phyloP scores from a whole-genome alignment of 2,797 vertebrate species.

The Vespertilio murinus region DNA sequence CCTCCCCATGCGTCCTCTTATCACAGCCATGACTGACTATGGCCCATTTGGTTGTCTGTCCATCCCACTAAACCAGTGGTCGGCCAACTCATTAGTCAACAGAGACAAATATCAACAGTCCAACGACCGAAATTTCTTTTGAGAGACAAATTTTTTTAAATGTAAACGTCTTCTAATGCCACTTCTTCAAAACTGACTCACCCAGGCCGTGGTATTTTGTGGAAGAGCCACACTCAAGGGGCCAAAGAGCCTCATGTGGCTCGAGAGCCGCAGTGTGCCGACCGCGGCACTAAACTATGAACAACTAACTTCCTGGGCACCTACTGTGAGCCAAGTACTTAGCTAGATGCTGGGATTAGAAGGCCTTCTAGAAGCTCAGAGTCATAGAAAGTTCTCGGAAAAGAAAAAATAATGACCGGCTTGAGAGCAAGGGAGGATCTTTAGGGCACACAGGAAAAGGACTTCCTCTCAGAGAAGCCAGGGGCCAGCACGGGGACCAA shows the following conservation, averaged over 20 bases:
- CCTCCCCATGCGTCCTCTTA: not conserved
- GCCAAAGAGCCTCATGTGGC: too few species aligned
- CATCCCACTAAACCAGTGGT: not conserved
- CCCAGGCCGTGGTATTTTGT: too few species aligned
- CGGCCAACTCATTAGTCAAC: too few species aligned
- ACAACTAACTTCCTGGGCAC: not conserved
- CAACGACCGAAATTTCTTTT: too few species aligned
- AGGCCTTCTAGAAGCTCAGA: not conserved
- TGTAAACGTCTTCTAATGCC: too few species aligned
- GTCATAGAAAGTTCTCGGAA: not conserved
- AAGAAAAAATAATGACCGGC: not conserved
- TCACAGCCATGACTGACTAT: not conserved
- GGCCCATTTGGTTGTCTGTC: not conserved
- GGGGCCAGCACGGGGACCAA: not conserved
- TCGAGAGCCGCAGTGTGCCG: too few species aligned
- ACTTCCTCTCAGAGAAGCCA: not conserved
- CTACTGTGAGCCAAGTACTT: not conserved
- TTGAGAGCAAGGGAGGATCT: not conserved
- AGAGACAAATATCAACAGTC: too few species aligned
- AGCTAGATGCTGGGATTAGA: not conserved
- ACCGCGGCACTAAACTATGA: not conserved
- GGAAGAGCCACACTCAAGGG: too few species aligned
- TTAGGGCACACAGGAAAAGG: not conserved
- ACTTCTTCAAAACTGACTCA: too few species aligned
- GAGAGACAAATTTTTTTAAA: too few species aligned